Evolutionary conservation across 2,888 invertebrate species (phyloP), one percentile per base, ranked within the genome.

Genomic region (Cataglyphis cursor): DNA sequence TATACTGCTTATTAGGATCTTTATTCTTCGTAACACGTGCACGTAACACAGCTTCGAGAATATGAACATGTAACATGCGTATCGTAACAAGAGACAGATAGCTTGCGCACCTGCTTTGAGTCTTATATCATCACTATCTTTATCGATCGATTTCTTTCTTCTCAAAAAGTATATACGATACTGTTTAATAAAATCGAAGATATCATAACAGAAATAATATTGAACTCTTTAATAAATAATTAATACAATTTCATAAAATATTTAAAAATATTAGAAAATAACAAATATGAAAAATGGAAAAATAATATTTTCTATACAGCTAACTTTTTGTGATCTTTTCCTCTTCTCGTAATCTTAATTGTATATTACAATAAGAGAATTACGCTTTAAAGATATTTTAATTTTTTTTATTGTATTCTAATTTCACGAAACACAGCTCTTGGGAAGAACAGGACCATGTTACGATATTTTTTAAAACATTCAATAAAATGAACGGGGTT

Each of bases 401-500:
- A 38, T 65, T 31, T 35, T 35, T 0, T 31, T 41, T 10, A 21
- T 31, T 24, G 2, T 41, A 8, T 59, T 44, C 10, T 8, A 31
- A 74, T 44, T 57, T 10, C 31, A 48, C 21, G n/a, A 48, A 28
- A 64, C 10, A 21, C 24, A 21, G 15, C 8, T n/a, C 5, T 24
- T 8, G 3, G 0, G 0, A 41, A 57, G 18, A 78, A 70, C 44
- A 5, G 1, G 31, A 31, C 18, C 10, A n/a, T 44, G 72, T 10
- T 12, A 35, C 9, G 12, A 54, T 35, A 44, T 38, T 59, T 57
- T 68, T 66, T 66, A 21, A 54, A 72, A 59, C 28, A 31, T 31
- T 68, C n/a, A 68, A 68, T 80, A 18, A 72, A 80, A 80, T 80
- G 59, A 80, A 80, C 59, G 78, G 72, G 5, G 57, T 44, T 72